Evolutionary conservation across 2,888 invertebrate species (phyloP).

Genomic region (Lasioglossum oenotherae): DNA sequence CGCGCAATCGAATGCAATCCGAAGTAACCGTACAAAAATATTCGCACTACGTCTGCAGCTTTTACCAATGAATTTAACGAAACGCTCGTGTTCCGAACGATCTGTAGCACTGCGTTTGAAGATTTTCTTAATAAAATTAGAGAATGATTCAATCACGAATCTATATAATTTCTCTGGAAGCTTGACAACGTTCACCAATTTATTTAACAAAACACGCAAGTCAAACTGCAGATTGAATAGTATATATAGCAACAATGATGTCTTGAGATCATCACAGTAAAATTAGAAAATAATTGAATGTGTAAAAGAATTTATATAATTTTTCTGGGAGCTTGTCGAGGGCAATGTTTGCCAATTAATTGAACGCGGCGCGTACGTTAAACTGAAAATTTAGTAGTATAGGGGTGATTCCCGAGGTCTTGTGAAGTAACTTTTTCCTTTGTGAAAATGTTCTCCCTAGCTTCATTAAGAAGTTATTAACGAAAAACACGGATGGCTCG

Average conservation of each 20-base stretch:
- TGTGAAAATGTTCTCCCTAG: too few relatives aligned
- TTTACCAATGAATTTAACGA: background rate
- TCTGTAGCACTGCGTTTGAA: background rate
- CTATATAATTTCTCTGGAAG: background rate
- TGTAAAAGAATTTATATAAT: too few relatives aligned
- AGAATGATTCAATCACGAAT: background rate
- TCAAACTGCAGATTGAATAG: background rate
- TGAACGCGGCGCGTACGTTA: background rate
- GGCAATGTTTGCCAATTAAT: too few relatives aligned
- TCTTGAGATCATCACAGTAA: background rate
- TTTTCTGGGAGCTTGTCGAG: too few relatives aligned
- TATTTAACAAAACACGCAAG: background rate
- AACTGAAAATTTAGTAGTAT: background rate
- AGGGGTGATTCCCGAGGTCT: too few relatives aligned
- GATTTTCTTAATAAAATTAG: background rate
- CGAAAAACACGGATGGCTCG: too few relatives aligned
- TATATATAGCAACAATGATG: background rate
- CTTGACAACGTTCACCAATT: background rate
- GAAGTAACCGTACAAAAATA: background rate
- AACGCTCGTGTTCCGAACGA: background rate
- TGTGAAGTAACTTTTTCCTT: too few relatives aligned
- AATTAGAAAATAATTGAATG: background rate
- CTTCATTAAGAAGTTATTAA: too few relatives aligned
- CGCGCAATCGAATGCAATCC: background rate
- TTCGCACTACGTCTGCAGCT: background rate